Evolutionary conservation across 2,888 invertebrate species (phyloP).

Genomic region (Ariolimax columbianus): DNA sequence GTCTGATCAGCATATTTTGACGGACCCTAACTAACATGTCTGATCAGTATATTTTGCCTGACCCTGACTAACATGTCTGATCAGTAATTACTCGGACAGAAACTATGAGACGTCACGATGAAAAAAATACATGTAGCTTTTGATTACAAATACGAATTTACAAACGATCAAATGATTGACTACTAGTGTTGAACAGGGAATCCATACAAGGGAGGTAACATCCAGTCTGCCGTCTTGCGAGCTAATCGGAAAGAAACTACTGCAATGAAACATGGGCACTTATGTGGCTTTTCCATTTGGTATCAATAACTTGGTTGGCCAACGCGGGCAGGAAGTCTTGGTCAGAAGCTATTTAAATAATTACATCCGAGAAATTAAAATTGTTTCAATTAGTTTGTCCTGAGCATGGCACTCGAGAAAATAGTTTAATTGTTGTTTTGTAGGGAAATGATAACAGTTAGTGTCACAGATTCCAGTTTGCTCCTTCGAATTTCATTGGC

Average conservation of each 20-base stretch:
- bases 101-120: too few species aligned
- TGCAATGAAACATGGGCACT: background rate
- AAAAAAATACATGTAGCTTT: background rate
- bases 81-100: too few species aligned
- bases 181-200: background rate
- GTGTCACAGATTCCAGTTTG: background rate
- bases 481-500: background rate
- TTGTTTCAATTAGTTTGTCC: slow-evolving; percentile 6
- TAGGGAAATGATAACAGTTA: background rate
- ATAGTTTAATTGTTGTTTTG: background rate
- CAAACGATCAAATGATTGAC: background rate
- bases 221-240: background rate
- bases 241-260: background rate
- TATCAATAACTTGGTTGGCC: background rate
- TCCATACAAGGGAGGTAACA: background rate
- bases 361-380: background rate
- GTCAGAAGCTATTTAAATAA: background rate
- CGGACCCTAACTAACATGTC: too few species aligned
- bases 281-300: background rate
- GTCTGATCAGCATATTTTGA: too few species aligned
- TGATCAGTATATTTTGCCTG: too few species aligned
- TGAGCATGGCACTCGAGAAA: background rate
- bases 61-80: too few species aligned
- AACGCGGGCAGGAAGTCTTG: background rate
- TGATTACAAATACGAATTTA: background rate